Conservation (phyloP, 1,140 invertebrate genomes). For the Oncopodura yosiiana region DNA sequence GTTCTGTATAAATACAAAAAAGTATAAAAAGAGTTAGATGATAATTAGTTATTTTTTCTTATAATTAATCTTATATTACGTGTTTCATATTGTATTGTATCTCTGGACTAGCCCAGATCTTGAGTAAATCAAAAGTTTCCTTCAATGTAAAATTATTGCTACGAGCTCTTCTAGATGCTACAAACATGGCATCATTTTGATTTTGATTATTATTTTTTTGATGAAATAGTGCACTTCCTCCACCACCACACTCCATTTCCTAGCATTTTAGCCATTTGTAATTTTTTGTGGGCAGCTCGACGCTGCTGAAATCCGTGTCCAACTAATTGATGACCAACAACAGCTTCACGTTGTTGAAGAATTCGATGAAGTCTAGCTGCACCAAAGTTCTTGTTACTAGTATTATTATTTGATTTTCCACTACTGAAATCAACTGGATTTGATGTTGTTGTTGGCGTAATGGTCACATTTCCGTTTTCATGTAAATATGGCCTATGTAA, state of each 20-base stretch:
- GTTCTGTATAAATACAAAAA: too few species aligned
- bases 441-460: conserved; percentile 11
- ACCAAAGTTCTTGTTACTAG: conserved; percentile 1
- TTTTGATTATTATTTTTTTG: conserved; percentile 11
- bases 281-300: conserved; percentile 24
- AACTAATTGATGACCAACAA: conserved; percentile 2
- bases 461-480: conserved; percentile 24
- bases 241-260: conserved; percentile 29
- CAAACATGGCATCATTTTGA: conserved; percentile 31
- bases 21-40: conserved; percentile 3
- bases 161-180: conserved; percentile 27
- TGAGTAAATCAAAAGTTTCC: conserved; percentile 33
- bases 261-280: conserved; percentile 31
- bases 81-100: conserved; percentile 35
- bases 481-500: conserved; percentile 20
- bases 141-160: conserved; percentile 35
- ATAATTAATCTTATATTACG: not conserved
- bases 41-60: not conserved
- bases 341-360: conserved; percentile 14
- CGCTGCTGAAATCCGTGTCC: conserved; percentile 8
- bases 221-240: not conserved
- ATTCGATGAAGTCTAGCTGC: conserved; percentile 22
- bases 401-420: not conserved
- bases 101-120: conserved; percentile 35
- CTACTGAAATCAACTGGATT: conserved; percentile 7